These are phyloP conservation scores for Hippasteria phrygiana DNA, from an alignment of 53 echinoderm and acorn worm species.

Conservation along the genomic window DNA sequence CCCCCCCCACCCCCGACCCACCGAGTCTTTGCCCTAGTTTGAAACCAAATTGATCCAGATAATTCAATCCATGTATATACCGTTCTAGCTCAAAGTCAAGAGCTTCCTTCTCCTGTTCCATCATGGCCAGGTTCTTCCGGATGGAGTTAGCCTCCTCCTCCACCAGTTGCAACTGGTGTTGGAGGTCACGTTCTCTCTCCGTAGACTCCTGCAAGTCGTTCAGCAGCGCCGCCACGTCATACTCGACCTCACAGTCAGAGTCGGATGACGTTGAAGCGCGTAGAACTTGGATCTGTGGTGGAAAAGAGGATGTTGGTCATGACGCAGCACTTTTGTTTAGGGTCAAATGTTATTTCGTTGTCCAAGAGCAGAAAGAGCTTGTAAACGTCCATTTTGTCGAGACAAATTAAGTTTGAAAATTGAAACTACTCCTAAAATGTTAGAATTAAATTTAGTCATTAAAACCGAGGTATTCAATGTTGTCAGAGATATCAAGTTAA, in stretches of 20 bases:
- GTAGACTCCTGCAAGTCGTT: conserved; percentile 92
- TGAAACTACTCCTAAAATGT: no score
- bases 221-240: conserved; percentile 88
- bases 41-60: no score
- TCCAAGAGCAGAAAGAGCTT: no score
- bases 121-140: conserved; percentile 77
- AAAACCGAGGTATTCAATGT: no score
- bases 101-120: conserved; percentile 91
- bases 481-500: no score
- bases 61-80: conserved; percentile 16
- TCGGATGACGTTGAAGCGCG: conserved; percentile 83
- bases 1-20: no score
- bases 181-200: conserved; percentile 94
- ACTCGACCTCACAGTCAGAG: conserved; percentile 72
- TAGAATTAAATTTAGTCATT: no score
- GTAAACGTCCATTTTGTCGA: no score
- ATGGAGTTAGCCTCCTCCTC: conserved; percentile 94
- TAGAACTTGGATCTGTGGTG: conserved; percentile 73
- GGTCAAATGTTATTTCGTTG: no score
- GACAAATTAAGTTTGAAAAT: no score
- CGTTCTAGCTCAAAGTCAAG: conserved; percentile 96
- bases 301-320: neutral
- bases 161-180: conserved; percentile 92
- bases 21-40: neutral
- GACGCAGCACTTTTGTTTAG: neutral